A percentile compares a stretch with the other conserved stretches of the same genome.
These are phyloP conservation scores for Molossus alvarezi DNA, from an alignment of 2,797 vertebrate genomes.

Conservation along the genomic window DNA sequence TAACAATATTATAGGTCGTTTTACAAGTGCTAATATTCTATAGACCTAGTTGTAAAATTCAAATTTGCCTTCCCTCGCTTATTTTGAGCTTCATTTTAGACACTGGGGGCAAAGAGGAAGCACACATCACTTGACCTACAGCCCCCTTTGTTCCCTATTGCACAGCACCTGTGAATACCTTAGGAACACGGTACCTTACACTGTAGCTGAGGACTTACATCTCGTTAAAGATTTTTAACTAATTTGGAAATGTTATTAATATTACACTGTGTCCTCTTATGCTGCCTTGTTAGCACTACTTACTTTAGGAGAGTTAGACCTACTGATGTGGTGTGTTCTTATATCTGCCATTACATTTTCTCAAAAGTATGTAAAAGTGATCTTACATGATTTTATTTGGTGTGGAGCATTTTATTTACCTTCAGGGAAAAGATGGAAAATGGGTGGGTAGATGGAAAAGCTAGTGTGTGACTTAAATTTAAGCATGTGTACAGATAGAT, in stretches of 20 bases:
- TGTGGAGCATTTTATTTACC: slow-evolving; percentile 51
- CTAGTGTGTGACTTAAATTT: not conserved
- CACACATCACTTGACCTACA: not conserved
- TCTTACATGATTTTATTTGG: slow-evolving; percentile 41
- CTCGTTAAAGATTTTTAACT: too few relatives aligned
- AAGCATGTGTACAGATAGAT: slow-evolving; percentile 8
- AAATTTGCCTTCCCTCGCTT: slow-evolving; percentile 81
- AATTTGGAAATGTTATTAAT: too few relatives aligned
- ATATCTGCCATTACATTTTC: slow-evolving; percentile 50
- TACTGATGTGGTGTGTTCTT: not conserved
- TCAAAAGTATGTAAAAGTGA: slow-evolving; percentile 26
- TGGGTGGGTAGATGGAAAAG: not conserved
- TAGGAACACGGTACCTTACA: not conserved
- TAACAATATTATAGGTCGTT: not conserved
- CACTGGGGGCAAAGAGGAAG: slow-evolving; percentile 30
- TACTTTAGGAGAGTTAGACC: not conserved
- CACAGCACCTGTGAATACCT: not conserved
- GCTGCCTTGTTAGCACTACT: too few relatives aligned
- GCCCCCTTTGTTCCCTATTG: not conserved
- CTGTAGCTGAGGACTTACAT: not conserved
- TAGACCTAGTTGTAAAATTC: slow-evolving; percentile 68
- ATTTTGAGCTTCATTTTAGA: slow-evolving; percentile 71
- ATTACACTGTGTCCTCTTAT: too few relatives aligned
- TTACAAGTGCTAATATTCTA: slow-evolving; percentile 25
- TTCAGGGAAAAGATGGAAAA: slow-evolving; percentile 30